These are phyloP conservation scores for Monomorium pharaonis DNA, from an alignment of 1,140 invertebrate species.

Conservation along the genomic window DNA sequence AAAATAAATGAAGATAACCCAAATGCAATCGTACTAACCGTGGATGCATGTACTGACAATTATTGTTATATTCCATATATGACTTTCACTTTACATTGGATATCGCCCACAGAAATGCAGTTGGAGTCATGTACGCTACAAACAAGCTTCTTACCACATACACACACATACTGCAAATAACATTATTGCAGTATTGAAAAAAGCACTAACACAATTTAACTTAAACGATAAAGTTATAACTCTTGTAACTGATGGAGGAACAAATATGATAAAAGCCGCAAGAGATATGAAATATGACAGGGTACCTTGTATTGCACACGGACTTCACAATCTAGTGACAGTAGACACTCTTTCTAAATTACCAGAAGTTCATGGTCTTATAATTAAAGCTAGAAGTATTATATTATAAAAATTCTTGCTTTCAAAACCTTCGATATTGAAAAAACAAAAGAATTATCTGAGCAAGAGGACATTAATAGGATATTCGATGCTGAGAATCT, in stretches of 20 bases:
- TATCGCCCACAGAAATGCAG: conserved; percentile 1
- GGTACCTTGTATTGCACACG: conserved; percentile 1
- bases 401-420: conserved; percentile 30
- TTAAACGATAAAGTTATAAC: conserved; percentile 7
- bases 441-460: background rate
- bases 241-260: too few species aligned
- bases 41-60: conserved; percentile 13
- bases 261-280: background rate
- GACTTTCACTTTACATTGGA: conserved; percentile 23
- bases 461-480: background rate
- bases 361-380: conserved; percentile 10
- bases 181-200: conserved; percentile 21
- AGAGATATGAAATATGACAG: conserved; percentile 5
- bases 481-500: conserved; percentile 1
- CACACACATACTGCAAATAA: conserved; percentile 22
- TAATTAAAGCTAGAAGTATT: conserved; percentile 19
- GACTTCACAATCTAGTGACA: background rate
- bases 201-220: background rate
- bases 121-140: conserved; percentile 8
- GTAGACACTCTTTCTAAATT: conserved; percentile 1
- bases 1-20: conserved; percentile 26
- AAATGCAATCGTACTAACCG: conserved; percentile 10
- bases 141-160: conserved; percentile 1
- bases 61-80: conserved; percentile 26
- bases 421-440: conserved; percentile 5